Conservation (phyloP, 2,797 vertebrate genomes). For the Merluccius polli region DNA sequence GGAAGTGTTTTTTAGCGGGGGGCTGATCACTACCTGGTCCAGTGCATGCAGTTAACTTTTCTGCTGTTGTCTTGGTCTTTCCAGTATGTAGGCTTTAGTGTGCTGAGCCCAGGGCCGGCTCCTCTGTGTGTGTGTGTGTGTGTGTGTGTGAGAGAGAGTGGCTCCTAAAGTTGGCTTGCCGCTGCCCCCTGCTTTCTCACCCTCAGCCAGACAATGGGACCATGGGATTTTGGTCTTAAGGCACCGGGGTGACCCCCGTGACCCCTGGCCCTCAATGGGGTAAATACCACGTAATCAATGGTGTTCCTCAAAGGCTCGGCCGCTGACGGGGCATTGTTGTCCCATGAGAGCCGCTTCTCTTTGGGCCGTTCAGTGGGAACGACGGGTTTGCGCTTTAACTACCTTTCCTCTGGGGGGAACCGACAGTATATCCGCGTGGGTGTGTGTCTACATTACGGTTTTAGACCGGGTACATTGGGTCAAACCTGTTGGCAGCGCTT, state of each 20-base stretch:
- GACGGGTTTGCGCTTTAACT: slow-evolving; percentile 51
- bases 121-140: slow-evolving; percentile 42
- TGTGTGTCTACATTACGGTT: no score
- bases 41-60: slow-evolving; percentile 57
- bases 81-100: slow-evolving; percentile 53
- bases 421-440: background rate
- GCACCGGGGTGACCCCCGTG: slow-evolving; percentile 81
- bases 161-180: slow-evolving; percentile 80
- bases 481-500: background rate
- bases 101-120: slow-evolving; percentile 59
- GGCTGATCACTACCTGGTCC: slow-evolving; percentile 20
- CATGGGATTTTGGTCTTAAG: slow-evolving; percentile 82
- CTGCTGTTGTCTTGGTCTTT: slow-evolving; percentile 37
- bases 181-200: slow-evolving; percentile 78
- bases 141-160: slow-evolving; percentile 45
- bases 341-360: slow-evolving; percentile 33
- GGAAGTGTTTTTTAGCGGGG: background rate
- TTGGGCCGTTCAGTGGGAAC: slow-evolving; percentile 51
- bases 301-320: slow-evolving; percentile 87
- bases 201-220: slow-evolving; percentile 89
- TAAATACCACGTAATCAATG: slow-evolving; percentile 96
- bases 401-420: slow-evolving; percentile 6
- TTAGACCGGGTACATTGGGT: background rate
- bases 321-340: slow-evolving; percentile 67
- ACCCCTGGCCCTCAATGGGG: slow-evolving; percentile 92